Base-by-base conservation (phyloP, 1,140 invertebrate genomes). In the Philopotamus ludificatus region DNA sequence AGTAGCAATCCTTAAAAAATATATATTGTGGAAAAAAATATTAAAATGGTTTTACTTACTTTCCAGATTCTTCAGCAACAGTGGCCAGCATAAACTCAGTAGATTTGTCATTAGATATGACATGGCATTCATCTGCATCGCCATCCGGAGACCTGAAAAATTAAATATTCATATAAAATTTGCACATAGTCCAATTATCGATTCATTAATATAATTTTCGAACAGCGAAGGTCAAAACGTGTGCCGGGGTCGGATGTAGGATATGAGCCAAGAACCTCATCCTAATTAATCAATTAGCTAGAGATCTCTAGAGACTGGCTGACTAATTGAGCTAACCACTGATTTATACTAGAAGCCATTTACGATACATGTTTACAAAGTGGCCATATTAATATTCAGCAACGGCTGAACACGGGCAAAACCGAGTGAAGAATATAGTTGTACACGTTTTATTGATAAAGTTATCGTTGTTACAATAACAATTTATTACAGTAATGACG, bases 81-180 rank as follows among this genome's bases (percentile, higher is more conserved):
- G 91, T 90, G 2, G 89, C 89, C 63, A 94, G 79, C 77, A 94
- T 93, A 74, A 94, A 93, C 73, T 94, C 91, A 3, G 90, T 91
- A 58, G 90, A 92, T 77, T 91, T 93, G 74, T 93, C 91, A 75
- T 94, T 94, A 10, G 90, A 89, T 70, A 94, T 93, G 67, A 94
- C 88, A 73, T 91, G 88, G 73, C 89, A 91, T 44, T 90, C 87
- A 45, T 87, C 86, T 15, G 83, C 85, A 65, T 83, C 84, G 8
- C 79, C 79, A 18, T 84, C 82, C 15, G 68, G 68, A 39, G 68
- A 70, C 60, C 68, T 70, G 68, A 20, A 61, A 66, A 66, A 63
- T 44, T 28, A 49, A 21, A 18, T 9, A 58, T 18, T 28, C 10
- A 15, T 3, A 12, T 44, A 44, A 3, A 2, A 44, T 44, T 44